These are phyloP conservation scores for Geothlypis trichas DNA, from an alignment of 2,113 vertebrate genomes.

Conservation along the genomic window DNA sequence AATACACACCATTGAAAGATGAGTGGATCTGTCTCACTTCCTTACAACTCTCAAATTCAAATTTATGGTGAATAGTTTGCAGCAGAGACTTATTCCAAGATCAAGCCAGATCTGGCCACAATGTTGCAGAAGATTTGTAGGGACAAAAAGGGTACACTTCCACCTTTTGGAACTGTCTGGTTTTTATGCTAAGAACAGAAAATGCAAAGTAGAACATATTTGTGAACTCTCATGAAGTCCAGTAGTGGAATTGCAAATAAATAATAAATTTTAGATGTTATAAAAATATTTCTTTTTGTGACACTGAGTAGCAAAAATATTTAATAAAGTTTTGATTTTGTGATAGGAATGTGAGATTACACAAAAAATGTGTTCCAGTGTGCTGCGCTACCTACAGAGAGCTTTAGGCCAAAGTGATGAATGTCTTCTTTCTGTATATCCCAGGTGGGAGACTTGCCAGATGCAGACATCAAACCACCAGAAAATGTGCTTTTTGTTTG, in stretches of 20 bases:
- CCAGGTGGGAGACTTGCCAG: conserved; percentile 95
- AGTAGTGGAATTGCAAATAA: neutral
- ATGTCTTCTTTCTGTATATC: neutral
- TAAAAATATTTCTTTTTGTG: neutral
- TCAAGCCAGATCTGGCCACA: neutral
- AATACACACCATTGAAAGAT: neutral
- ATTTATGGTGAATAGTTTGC: neutral
- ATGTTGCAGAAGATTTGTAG: neutral
- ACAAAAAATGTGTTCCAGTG: neutral
- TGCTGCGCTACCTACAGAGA: neutral
- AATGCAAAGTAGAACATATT: neutral
- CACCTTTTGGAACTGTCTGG: neutral
- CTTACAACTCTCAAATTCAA: neutral
- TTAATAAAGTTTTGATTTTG: neutral
- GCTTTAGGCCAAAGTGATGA: neutral
- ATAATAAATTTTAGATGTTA: neutral
- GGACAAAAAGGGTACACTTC: neutral
- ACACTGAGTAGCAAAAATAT: neutral
- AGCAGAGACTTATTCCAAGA: neutral
- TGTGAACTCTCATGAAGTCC: neutral
- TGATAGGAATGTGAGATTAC: neutral
- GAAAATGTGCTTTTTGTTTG: conserved; percentile 98
- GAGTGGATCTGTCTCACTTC: neutral
- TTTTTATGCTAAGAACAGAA: neutral
- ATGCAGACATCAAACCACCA: conserved; percentile 91